Percentiles rank a stretch among this genome's conserved stretches.
Evolutionary conservation across 1,140 invertebrate genomes (phyloP).

Genomic region (Drosophila grimshawi): DNA sequence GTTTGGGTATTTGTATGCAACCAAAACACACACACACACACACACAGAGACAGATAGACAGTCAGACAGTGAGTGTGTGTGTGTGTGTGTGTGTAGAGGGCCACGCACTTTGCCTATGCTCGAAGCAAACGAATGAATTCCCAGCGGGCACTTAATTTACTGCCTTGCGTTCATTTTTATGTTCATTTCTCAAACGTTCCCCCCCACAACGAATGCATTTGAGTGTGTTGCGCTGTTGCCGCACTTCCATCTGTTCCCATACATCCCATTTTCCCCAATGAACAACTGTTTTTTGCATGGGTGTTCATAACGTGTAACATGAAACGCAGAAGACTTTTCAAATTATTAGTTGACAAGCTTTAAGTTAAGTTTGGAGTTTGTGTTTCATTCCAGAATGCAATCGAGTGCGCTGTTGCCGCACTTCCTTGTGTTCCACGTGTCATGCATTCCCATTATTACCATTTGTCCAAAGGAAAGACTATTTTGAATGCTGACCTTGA

Average conservation of each 20-base stretch:
- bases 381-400: not conserved
- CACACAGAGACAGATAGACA: slow-evolving; percentile 14
- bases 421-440: not conserved
- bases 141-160: slow-evolving; percentile 81
- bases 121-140: slow-evolving; percentile 54
- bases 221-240: slow-evolving; percentile 55
- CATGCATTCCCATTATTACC: not conserved
- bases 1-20: slow-evolving; percentile 16
- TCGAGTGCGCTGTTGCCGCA: slow-evolving; percentile 50
- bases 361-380: too few species aligned
- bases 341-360: too few species aligned
- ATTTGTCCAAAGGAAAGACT: too few species aligned
- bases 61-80: not conserved
- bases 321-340: too few species aligned
- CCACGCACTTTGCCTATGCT: slow-evolving; percentile 28
- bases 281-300: too few species aligned
- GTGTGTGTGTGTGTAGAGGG: not conserved
- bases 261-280: too few species aligned
- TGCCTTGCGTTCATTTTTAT: slow-evolving; percentile 59
- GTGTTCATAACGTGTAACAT: too few species aligned
- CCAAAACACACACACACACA: slow-evolving; percentile 22
- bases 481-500: too few species aligned
- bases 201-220: slow-evolving; percentile 4
- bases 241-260: slow-evolving; percentile 27
- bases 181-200: slow-evolving; percentile 58